Base-by-base conservation (phyloP, 1,140 invertebrate species). In the Drosophila nikananu region DNA sequence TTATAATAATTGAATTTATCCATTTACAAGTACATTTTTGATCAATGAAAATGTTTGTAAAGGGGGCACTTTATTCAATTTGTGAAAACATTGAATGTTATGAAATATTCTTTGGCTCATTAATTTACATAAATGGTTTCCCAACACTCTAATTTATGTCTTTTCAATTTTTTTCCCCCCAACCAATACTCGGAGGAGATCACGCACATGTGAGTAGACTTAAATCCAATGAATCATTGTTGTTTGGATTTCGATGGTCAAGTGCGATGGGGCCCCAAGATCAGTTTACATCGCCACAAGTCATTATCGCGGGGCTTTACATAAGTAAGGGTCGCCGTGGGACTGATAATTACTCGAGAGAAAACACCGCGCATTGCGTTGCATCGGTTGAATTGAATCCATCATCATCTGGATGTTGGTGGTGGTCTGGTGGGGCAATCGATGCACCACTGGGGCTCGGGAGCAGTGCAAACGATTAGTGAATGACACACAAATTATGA, bases 401-500 rank as follows among this genome's bases (percentile, higher is more conserved):
- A 81, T 89, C 84, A 80, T 30, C 67, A 9, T 57, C 54, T n/a
- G 4, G 35, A 27, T 52, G 51, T 7, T 25, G 52, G 32, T 23
- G 52, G 52, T 54, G 51, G 12, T 19, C 27, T 41, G 51, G 72
- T 89, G 84, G 63, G 68, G 81, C 77, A 89, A 89, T 87, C 73
- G 52, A 19, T 78, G 77, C 58, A 74, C 44, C 27, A 35, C 41
- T 63, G 46, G 30, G 59, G 68, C 72, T 89, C 81, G 70, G 83
- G 77, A 81, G 81, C 81, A 76, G 58, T 75, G 63, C 64, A 71
- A 86, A 77, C 84, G 84, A 90, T 87, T 87, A 87, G 78, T 84
- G 77, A 81, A 81, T 87, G 84, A 87, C 84, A 87, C 57, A 87
- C 74, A 87, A 87, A 89, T 89, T 81, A 84, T 87, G 84, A 87